Evolutionary conservation across 2,113 vertebrate species (phyloP).

Genomic region (Callorhinus ursinus): DNA sequence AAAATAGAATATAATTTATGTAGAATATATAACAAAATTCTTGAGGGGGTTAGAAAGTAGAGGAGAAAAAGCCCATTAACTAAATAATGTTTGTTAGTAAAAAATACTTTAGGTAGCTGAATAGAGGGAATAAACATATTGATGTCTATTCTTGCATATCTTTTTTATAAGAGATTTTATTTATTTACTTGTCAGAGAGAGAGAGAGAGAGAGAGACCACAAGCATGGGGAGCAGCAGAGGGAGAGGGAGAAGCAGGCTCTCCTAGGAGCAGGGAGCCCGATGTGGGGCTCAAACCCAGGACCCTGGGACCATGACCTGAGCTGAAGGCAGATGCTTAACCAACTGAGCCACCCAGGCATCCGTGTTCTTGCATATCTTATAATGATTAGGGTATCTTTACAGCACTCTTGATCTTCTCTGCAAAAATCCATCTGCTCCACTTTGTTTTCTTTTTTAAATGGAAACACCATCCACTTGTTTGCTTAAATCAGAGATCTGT

Average conservation of each 20-base stretch:
- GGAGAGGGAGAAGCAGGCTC: too few species aligned
- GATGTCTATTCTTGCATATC: background rate
- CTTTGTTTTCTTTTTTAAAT: background rate
- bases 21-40: constrained; percentile 17
- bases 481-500: background rate
- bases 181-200: too few species aligned
- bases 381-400: background rate
- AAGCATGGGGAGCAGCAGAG: too few species aligned
- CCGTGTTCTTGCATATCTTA: background rate
- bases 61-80: background rate
- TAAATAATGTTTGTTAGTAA: constrained; percentile 23
- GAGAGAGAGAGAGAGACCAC: too few species aligned
- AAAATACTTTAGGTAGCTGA: constrained; percentile 15
- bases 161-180: background rate
- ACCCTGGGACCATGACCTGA: too few species aligned
- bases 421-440: background rate
- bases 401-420: background rate
- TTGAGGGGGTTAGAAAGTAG: background rate
- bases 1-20: constrained; percentile 40
- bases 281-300: too few species aligned
- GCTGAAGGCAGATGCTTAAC: too few species aligned
- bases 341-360: too few species aligned
- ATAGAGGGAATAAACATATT: background rate
- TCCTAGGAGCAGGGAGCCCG: too few species aligned
- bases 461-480: background rate